These are phyloP conservation scores for Epinephelus fuscoguttatus DNA, from an alignment of 2,113 vertebrate species.

Conservation along the genomic window DNA sequence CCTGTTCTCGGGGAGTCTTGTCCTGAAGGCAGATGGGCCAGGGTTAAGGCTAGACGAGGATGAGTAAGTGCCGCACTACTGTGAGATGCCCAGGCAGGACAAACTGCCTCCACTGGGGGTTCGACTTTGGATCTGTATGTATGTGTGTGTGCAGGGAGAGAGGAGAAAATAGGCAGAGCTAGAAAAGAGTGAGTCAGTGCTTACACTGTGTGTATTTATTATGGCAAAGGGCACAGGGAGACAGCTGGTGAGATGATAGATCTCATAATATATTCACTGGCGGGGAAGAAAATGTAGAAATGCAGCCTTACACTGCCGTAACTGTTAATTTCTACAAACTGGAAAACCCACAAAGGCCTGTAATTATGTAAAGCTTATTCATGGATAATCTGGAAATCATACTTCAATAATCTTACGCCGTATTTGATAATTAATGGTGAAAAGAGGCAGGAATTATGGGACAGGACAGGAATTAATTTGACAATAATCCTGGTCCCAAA, in stretches of 20 bases:
- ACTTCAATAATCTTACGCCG: background rate
- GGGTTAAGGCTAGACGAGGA: slow-evolving; percentile 37
- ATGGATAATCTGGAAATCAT: background rate
- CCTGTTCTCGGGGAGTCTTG: slow-evolving; percentile 23
- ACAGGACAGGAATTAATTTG: background rate
- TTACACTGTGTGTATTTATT: slow-evolving; percentile 45
- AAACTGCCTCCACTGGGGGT: slow-evolving; percentile 8
- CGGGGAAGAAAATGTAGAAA: slow-evolving; percentile 13
- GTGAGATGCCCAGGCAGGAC: background rate
- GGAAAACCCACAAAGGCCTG: background rate
- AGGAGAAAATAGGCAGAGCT: background rate
- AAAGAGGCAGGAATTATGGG: background rate
- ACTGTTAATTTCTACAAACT: background rate
- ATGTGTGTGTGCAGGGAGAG: slow-evolving; percentile 11
- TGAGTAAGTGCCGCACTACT: slow-evolving; percentile 11
- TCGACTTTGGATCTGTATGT: slow-evolving; percentile 26
- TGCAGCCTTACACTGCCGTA: background rate
- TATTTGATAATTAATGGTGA: background rate
- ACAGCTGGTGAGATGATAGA: slow-evolving; percentile 44
- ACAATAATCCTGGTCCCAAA: too few species aligned
- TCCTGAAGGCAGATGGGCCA: slow-evolving; percentile 6
- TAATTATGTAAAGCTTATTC: background rate
- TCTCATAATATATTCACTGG: slow-evolving; percentile 31
- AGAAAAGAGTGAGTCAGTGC: slow-evolving; percentile 40
- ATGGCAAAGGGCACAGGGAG: slow-evolving; percentile 18